A percentile compares a stretch with the other conserved stretches of the same genome.
phyloP scores from a whole-genome alignment of 2,888 invertebrate genomes.

The Drosophila meridionalis region DNA sequence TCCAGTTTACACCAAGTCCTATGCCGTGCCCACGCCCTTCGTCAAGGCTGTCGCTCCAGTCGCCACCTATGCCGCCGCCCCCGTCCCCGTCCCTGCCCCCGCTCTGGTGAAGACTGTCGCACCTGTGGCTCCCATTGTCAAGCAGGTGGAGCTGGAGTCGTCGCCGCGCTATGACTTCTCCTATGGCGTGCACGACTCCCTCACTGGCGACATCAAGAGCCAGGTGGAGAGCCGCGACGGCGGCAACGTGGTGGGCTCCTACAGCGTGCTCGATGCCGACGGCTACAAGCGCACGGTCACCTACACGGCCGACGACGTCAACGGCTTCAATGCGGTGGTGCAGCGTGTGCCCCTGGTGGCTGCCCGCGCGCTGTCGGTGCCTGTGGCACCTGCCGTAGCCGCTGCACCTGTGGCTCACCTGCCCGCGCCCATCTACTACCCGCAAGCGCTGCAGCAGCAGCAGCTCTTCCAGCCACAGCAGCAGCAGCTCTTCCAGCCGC shows the following conservation, averaged over 20 bases:
- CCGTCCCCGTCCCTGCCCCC: conserved; percentile 27
- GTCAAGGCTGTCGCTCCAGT: conserved; percentile 56
- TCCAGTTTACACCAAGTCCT: conserved; percentile 52
- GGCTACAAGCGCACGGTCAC: conserved; percentile 86
- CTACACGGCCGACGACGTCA: conserved; percentile 86
- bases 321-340: conserved; percentile 87
- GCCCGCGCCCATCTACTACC: conserved; percentile 66
- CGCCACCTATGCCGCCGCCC: conserved; percentile 33
- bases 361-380: conserved; percentile 55
- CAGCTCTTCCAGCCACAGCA: conserved; percentile 45
- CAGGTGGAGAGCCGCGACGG: conserved; percentile 86
- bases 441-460: conserved; percentile 57
- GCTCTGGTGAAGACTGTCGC: conserved; percentile 43
- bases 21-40: conserved; percentile 52
- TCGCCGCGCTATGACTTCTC: conserved; percentile 85
- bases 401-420: conserved; percentile 42
- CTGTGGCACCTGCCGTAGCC: conserved; percentile 47
- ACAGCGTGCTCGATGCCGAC: conserved; percentile 86
- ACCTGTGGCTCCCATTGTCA: conserved; percentile 50
- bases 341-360: conserved; percentile 85
- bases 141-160: conserved; percentile 78
- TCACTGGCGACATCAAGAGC: conserved; percentile 86
- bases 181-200: conserved; percentile 86
- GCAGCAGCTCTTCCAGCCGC: conserved; percentile 45
- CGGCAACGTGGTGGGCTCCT: conserved; percentile 86